phyloP scores from a whole-genome alignment of 1,140 invertebrate genomes.

The Bombyx mandarina region DNA sequence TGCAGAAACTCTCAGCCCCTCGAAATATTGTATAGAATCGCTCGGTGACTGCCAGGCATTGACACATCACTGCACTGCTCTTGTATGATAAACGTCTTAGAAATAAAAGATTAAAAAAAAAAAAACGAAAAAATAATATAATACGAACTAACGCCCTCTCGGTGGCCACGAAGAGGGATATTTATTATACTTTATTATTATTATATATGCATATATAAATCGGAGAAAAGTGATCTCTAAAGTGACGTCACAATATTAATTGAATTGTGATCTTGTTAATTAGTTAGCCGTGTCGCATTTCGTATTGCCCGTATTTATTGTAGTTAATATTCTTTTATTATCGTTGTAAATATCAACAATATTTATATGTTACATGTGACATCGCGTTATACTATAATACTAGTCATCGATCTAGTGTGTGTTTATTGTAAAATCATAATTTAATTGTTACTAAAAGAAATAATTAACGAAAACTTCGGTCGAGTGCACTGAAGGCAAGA shows the following conservation, averaged over 20 bases:
- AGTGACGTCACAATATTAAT: conserved; percentile 60
- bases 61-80: conserved; percentile 50
- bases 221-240: conserved; percentile 61
- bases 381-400: conserved; percentile 47
- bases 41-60: conserved; percentile 58
- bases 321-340: conserved; percentile 16
- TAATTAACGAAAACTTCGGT: conserved; percentile 10
- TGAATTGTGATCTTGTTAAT: conserved; percentile 36
- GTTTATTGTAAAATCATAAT: conserved; percentile 42
- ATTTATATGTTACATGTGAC: conserved; percentile 24
- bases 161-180: conserved; percentile 58
- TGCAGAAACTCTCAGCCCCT: conserved; percentile 30
- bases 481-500: conserved; percentile 22
- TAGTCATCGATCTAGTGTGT: conserved; percentile 67
- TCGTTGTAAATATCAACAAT: conserved; percentile 28
- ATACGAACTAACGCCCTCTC: conserved; percentile 37
- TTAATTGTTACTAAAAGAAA: conserved; percentile 12
- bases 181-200: conserved; percentile 5
- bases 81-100: conserved; percentile 42
- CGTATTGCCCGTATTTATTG: conserved; percentile 30
- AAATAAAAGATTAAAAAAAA: conserved; percentile 5
- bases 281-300: conserved; percentile 15
- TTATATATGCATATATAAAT: conserved; percentile 66
- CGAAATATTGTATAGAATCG: conserved; percentile 48
- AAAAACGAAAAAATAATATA: conserved; percentile 41